Evolutionary conservation across 2,888 invertebrate genomes (phyloP).

Genomic region (Siphlonurus alternatus): DNA sequence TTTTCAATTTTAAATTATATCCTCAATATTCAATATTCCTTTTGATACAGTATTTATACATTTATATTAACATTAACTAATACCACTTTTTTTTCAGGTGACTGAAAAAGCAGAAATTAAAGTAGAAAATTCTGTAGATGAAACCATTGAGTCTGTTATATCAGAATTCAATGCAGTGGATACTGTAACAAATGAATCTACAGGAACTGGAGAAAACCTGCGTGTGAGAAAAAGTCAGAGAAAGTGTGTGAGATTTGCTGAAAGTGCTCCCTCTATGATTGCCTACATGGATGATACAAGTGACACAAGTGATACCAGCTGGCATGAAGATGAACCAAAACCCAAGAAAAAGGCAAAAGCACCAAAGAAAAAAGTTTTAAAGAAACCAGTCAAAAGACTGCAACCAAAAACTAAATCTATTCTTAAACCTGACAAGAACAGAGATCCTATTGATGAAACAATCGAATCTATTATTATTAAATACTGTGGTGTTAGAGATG

Average conservation of each 20-base stretch:
- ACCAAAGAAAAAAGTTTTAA: slow-evolving; percentile 4
- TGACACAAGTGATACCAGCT: not conserved
- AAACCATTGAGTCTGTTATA: too few relatives aligned
- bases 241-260: not conserved
- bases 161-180: too few relatives aligned
- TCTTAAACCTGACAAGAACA: slow-evolving; percentile 7
- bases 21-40: too few relatives aligned
- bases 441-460: slow-evolving; percentile 11
- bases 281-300: not conserved
- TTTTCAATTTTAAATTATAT: too few relatives aligned
- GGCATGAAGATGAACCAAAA: slow-evolving; percentile 11
- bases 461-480: slow-evolving; percentile 16
- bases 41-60: too few relatives aligned
- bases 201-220: not conserved
- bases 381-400: not conserved
- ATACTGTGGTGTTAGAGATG: slow-evolving; percentile 6
- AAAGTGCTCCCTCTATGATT: not conserved
- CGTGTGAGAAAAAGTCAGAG: not conserved
- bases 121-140: too few relatives aligned
- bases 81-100: too few relatives aligned
- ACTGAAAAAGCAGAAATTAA: too few relatives aligned
- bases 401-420: not conserved
- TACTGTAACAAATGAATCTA: not conserved
- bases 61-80: too few relatives aligned
- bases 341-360: slow-evolving; percentile 7